These are phyloP conservation scores for Carapus acus DNA, from an alignment of 2,797 vertebrate species.

Conservation along the genomic window DNA sequence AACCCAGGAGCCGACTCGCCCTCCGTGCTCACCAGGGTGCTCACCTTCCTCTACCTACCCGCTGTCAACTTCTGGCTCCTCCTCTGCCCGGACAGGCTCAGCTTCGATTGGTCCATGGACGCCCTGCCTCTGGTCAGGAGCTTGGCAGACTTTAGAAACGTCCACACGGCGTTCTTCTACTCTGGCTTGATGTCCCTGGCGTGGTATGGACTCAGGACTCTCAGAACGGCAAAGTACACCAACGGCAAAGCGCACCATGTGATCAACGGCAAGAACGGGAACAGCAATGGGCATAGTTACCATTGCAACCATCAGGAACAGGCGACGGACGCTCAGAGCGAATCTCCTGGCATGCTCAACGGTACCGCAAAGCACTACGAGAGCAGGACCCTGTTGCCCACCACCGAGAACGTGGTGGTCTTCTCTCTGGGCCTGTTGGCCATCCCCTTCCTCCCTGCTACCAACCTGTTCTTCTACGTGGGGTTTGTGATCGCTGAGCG, in stretches of 20 bases:
- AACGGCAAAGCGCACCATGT: constrained; percentile 78
- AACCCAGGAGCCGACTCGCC: constrained; percentile 94
- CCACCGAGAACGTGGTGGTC: constrained; percentile 86
- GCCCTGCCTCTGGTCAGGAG: constrained; percentile 88
- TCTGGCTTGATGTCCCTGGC: constrained; percentile 76
- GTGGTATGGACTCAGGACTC: constrained; percentile 77
- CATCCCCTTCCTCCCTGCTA: constrained; percentile 93
- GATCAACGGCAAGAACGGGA: constrained; percentile 83
- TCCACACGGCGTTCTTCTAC: constrained; percentile 85
- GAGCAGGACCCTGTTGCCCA: constrained; percentile 80
- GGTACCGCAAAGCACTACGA: constrained; percentile 78
- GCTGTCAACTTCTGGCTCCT: constrained; percentile 92
- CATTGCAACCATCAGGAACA: constrained; percentile 72
- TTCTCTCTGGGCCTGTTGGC: constrained; percentile 90
- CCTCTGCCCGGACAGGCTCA: constrained; percentile 91
- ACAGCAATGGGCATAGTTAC: constrained; percentile 87
- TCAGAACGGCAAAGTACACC: constrained; percentile 64
- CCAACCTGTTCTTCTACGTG: constrained; percentile 98
- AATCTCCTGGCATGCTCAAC: constrained; percentile 75
- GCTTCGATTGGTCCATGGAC: constrained; percentile 99
- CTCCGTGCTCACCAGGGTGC: constrained; percentile 78
- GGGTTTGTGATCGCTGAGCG: constrained; percentile 98
- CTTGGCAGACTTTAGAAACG: constrained; percentile 85
- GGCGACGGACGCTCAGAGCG: constrained; percentile 67
- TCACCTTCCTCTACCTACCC: constrained; percentile 92